Evolutionary conservation across 2,113 vertebrate genomes (phyloP).

Genomic region (Pagrus major): DNA sequence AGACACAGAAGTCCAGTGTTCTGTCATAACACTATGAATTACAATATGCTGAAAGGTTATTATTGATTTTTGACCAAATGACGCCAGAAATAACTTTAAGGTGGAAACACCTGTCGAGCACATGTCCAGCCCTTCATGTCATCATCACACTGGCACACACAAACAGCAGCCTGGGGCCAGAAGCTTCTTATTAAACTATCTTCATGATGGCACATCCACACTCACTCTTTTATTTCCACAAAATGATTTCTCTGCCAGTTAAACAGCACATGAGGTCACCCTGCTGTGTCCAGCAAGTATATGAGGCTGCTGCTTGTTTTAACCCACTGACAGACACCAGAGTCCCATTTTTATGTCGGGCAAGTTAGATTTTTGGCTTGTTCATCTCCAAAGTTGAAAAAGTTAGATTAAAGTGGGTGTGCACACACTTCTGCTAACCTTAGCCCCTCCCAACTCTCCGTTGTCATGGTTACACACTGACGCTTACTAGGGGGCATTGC

Average conservation of each 20-base stretch:
- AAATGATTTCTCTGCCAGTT: not conserved
- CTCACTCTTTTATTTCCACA: not conserved
- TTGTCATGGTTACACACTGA: too few species aligned
- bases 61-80: too few species aligned
- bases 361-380: not conserved
- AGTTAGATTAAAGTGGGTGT: not conserved
- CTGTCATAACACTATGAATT: too few species aligned
- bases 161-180: conserved; percentile 5
- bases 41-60: too few species aligned
- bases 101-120: not conserved
- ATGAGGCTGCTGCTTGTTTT: not conserved
- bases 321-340: not conserved
- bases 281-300: not conserved
- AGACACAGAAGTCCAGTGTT: too few species aligned
- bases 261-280: not conserved
- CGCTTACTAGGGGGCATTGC: too few species aligned
- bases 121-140: not conserved
- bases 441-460: too few species aligned
- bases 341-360: too few species aligned
- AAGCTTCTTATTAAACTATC: conserved; percentile 42
- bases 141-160: conserved; percentile 11
- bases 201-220: conserved; percentile 17
- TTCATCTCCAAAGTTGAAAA: not conserved
- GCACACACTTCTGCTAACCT: too few species aligned
- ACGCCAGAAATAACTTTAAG: too few species aligned